Evolutionary conservation across 1,140 invertebrate species (phyloP).

Genomic region (Orchestia grillus): DNA sequence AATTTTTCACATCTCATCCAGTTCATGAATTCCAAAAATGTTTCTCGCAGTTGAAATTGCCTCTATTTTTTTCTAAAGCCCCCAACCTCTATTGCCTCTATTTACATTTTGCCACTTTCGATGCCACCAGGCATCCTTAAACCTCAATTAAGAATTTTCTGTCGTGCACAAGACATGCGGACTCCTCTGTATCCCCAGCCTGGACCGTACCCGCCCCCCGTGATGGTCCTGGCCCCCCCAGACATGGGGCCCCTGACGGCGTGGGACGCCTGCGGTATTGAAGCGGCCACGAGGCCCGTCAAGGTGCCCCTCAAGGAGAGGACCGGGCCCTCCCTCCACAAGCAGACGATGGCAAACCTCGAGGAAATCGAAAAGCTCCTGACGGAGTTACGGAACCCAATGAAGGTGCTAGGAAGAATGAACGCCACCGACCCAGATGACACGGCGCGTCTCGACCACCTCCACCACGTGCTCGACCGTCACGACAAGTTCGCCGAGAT

Average conservation of each 20-base stretch:
- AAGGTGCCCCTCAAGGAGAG: neutral
- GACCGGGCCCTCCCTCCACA: neutral
- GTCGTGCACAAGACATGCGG: no score
- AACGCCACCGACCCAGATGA: neutral
- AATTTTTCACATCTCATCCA: no score
- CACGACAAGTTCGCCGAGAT: neutral
- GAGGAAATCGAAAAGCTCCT: neutral
- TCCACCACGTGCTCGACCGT: neutral
- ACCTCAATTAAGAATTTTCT: neutral
- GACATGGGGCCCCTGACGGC: neutral
- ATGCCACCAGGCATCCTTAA: neutral
- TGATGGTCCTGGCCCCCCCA: neutral
- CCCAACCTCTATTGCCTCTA: no score
- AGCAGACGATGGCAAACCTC: neutral
- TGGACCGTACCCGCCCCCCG: neutral
- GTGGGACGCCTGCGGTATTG: conserved; percentile 20
- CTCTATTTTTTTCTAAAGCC: no score
- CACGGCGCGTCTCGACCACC: neutral
- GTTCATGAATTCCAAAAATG: no score
- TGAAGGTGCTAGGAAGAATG: neutral
- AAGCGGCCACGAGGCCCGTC: neutral
- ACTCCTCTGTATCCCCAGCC: neutral
- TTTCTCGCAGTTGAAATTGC: no score
- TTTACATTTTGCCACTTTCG: no score
- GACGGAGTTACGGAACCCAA: neutral